These are phyloP conservation scores for Danio choprae DNA, from an alignment of 2,797 vertebrate species.

Conservation along the genomic window DNA sequence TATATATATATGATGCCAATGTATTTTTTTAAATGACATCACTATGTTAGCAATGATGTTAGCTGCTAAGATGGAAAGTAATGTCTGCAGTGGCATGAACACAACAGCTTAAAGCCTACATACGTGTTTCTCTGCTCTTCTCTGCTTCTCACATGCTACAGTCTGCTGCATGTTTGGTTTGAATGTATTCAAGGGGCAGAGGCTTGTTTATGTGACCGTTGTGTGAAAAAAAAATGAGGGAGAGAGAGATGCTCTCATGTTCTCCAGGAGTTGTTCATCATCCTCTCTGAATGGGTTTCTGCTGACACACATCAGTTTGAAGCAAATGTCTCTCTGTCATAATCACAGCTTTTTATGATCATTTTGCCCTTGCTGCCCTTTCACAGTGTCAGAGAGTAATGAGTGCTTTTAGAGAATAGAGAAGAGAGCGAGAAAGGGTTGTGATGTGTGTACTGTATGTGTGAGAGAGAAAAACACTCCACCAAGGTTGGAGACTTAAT, in stretches of 20 bases:
- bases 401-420: slow-evolving; percentile 74
- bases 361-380: slow-evolving; percentile 79
- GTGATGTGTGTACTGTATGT: too few relatives aligned
- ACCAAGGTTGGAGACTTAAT: background rate
- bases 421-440: slow-evolving; percentile 14
- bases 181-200: background rate
- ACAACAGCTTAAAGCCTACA: too few relatives aligned
- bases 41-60: too few relatives aligned
- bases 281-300: slow-evolving; percentile 52
- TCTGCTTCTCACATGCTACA: too few relatives aligned
- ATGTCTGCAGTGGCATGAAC: too few relatives aligned
- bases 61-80: too few relatives aligned
- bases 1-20: too few relatives aligned
- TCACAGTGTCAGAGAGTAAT: slow-evolving; percentile 77
- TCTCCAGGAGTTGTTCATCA: slow-evolving; percentile 34
- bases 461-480: background rate
- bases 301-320: slow-evolving; percentile 77
- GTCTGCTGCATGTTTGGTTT: background rate
- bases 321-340: slow-evolving; percentile 75
- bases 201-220: slow-evolving; percentile 7
- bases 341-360: slow-evolving; percentile 82
- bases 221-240: slow-evolving; percentile 10
- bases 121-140: too few relatives aligned
- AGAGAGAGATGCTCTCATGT: slow-evolving; percentile 14
- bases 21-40: too few relatives aligned